These are phyloP conservation scores for Baronia brevicornis DNA, from an alignment of 2,888 invertebrate species.

Conservation along the genomic window DNA sequence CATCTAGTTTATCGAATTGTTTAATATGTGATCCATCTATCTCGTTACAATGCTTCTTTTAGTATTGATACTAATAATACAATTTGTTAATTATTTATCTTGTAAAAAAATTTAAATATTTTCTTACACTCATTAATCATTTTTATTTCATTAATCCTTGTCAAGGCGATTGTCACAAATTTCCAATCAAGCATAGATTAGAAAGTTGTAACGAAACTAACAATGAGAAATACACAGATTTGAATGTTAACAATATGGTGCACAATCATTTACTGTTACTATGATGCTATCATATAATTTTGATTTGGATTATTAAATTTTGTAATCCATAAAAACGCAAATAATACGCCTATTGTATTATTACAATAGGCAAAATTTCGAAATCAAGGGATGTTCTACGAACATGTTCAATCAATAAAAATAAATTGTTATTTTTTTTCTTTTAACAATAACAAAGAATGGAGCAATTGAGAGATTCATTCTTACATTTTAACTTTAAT, in stretches of 20 bases:
- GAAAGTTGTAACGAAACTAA: conserved; percentile 50
- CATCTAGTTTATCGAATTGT: conserved; percentile 19
- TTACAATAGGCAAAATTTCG: conserved; percentile 16
- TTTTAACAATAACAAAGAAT: too few relatives aligned
- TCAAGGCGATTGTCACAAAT: conserved; percentile 33
- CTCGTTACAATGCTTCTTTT: too few relatives aligned
- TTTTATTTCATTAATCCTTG: conserved; percentile 30
- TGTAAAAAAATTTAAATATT: too few relatives aligned
- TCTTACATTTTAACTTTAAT: too few relatives aligned
- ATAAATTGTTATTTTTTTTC: too few relatives aligned
- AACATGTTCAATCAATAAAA: conserved; percentile 5
- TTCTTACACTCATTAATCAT: conserved; percentile 24
- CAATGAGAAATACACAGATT: conserved; percentile 27
- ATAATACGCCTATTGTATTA: conserved; percentile 23
- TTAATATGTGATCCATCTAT: conserved; percentile 30
- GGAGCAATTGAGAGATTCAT: too few relatives aligned
- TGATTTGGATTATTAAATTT: conserved; percentile 38
- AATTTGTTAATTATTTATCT: too few relatives aligned
- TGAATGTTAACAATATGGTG: conserved; percentile 32
- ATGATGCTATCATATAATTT: conserved; percentile 47
- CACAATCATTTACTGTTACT: conserved; percentile 22
- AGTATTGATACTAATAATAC: too few relatives aligned
- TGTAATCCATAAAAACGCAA: conserved; percentile 43
- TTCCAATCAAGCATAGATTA: conserved; percentile 42
- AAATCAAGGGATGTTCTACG: conserved; percentile 9